Evolutionary conservation across 2,797 vertebrate species (phyloP).

Genomic region (Rhabdomys pumilio): DNA sequence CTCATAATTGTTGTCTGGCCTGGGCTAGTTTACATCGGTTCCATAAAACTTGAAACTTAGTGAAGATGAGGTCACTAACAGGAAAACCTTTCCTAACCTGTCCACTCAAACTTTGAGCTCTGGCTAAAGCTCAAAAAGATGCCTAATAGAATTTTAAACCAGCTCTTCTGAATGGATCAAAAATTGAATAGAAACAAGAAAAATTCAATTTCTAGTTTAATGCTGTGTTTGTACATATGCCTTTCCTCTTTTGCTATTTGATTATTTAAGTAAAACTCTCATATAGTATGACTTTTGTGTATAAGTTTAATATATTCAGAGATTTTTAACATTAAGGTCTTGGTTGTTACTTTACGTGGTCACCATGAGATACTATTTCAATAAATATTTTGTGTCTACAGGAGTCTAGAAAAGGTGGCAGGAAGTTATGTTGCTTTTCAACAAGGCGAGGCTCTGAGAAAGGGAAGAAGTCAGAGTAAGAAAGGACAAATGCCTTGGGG

Average conservation of each 20-base stretch:
- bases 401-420: conserved; percentile 62
- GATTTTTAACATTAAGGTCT: conserved; percentile 76
- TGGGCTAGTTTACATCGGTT: background rate
- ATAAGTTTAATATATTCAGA: conserved; percentile 78
- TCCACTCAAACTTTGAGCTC: background rate
- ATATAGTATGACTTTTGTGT: conserved; percentile 74
- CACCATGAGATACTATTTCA: conserved; percentile 55
- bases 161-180: conserved; percentile 1
- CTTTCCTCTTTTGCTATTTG: conserved; percentile 79
- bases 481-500: background rate
- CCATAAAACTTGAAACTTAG: conserved; percentile 32
- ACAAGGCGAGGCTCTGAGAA: background rate
- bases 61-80: background rate
- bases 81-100: conserved; percentile 36
- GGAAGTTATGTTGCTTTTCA: conserved; percentile 15
- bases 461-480: conserved; percentile 11
- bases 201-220: conserved; percentile 57
- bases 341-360: background rate
- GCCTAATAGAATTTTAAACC: conserved; percentile 37
- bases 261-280: conserved; percentile 80
- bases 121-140: conserved; percentile 24
- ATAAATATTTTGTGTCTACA: conserved; percentile 52
- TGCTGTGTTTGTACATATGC: conserved; percentile 54
- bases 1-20: conserved; percentile 29
- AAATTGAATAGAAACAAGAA: conserved; percentile 30